These are phyloP conservation scores for Smithornis capensis DNA, from an alignment of 2,113 vertebrate species.

Conservation along the genomic window DNA sequence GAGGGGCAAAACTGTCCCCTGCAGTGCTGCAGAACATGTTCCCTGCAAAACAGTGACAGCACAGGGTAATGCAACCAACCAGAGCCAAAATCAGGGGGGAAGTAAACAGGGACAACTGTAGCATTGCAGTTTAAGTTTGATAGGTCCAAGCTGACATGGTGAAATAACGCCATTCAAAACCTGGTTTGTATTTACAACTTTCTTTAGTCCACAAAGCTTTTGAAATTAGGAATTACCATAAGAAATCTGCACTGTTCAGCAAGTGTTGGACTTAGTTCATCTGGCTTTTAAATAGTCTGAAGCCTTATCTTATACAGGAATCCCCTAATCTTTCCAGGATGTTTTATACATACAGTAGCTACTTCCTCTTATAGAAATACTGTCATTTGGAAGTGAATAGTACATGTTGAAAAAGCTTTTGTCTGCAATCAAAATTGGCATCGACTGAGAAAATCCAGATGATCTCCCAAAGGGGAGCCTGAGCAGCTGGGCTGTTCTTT, in stretches of 20 bases:
- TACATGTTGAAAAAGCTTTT: slow-evolving; percentile 43
- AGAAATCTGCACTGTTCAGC: neutral
- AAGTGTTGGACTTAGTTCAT: neutral
- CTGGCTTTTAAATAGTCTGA: neutral
- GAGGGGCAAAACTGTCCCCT: neutral
- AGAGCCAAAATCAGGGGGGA: neutral
- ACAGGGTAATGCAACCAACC: neutral
- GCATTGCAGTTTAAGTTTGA: neutral
- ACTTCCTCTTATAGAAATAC: slow-evolving; percentile 41
- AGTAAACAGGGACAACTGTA: neutral
- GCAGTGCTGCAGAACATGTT: neutral
- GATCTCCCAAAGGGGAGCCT: slow-evolving; percentile 39
- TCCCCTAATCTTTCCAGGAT: slow-evolving; percentile 9
- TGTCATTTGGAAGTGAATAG: slow-evolving; percentile 1
- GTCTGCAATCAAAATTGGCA: slow-evolving; percentile 31
- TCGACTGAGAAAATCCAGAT: slow-evolving; percentile 1
- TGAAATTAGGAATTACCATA: neutral
- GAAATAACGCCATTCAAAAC: neutral
- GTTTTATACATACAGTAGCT: slow-evolving; percentile 48
- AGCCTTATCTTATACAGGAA: neutral
- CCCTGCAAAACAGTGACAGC: neutral
- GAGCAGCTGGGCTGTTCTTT: slow-evolving; percentile 38
- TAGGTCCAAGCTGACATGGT: neutral
- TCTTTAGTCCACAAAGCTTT: neutral
- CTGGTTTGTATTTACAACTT: neutral